A percentile compares a stretch with the other conserved stretches of the same genome.
phyloP scores from a whole-genome alignment of 2,113 vertebrate species.

The Etheostoma spectabile region DNA sequence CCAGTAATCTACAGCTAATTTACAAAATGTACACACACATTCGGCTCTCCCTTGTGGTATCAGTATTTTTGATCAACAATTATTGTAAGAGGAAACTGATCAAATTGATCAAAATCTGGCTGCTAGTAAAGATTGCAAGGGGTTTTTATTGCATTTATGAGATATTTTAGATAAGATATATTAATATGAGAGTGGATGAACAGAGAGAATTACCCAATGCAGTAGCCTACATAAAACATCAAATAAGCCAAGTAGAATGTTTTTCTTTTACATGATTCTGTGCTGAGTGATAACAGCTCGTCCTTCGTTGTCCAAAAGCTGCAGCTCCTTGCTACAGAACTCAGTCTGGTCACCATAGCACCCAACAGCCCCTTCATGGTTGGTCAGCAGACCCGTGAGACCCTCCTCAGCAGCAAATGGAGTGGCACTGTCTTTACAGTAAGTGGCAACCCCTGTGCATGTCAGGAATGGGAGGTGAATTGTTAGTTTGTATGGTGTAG shows the following conservation, averaged over 20 bases:
- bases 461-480: background rate
- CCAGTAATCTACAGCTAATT: background rate
- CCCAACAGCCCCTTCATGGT: conserved; percentile 81
- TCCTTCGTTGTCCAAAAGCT: conserved; percentile 89
- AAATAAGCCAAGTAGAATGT: background rate
- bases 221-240: background rate
- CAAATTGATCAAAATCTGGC: background rate
- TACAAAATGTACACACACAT: background rate
- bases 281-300: conserved; percentile 90
- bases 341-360: conserved; percentile 86
- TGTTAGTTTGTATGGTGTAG: background rate
- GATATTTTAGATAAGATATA: too few species aligned
- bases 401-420: conserved; percentile 91
- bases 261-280: conserved; percentile 80
- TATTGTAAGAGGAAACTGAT: background rate
- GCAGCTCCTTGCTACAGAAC: conserved; percentile 87
- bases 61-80: background rate
- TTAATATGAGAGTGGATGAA: too few species aligned
- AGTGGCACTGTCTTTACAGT: conserved; percentile 87
- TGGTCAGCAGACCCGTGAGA: conserved; percentile 86
- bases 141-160: background rate
- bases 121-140: background rate
- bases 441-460: conserved; percentile 88
- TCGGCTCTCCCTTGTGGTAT: background rate
- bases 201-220: background rate